Percentiles rank a stretch among this genome's conserved stretches.
Evolutionary conservation across 2,888 invertebrate genomes (phyloP).

Genomic region (Caenorhabditis zanzibari): DNA sequence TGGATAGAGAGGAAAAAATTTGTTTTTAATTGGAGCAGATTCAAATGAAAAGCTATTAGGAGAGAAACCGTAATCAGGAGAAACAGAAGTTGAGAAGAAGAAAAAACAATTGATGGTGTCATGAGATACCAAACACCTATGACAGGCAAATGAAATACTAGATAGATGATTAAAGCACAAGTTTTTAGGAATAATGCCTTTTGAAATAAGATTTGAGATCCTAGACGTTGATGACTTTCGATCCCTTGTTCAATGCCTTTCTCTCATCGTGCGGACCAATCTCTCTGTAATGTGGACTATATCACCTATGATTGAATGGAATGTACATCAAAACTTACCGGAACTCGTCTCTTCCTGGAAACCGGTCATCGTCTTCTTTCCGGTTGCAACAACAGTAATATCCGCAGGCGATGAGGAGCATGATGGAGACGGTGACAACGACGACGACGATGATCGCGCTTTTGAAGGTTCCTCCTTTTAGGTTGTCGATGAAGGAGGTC

Average conservation of each 20-base stretch:
- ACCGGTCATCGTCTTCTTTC: conserved; percentile 44
- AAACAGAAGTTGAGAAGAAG: background rate
- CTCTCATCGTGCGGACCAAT: conserved; percentile 41
- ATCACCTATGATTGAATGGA: conserved; percentile 1
- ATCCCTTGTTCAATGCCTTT: conserved; percentile 56
- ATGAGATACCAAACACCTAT: conserved; percentile 54
- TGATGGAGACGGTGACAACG: conserved; percentile 37
- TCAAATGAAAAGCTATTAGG: background rate
- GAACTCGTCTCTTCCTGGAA: conserved; percentile 54
- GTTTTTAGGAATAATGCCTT: background rate
- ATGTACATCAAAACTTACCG: conserved; percentile 32
- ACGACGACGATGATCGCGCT: conserved; percentile 44
- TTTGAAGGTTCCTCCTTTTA: conserved; percentile 44
- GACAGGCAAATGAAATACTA: conserved; percentile 48
- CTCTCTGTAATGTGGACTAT: conserved; percentile 51
- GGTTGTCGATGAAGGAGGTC: conserved; percentile 54
- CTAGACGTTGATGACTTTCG: conserved; percentile 50
- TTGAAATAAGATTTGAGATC: background rate
- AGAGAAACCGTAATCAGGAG: conserved; percentile 36
- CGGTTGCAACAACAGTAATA: conserved; percentile 61
- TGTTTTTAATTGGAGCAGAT: background rate
- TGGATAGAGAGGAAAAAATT: conserved; percentile 4
- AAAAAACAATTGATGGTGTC: conserved; percentile 16
- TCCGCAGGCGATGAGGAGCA: conserved; percentile 42
- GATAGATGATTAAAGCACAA: conserved; percentile 42